Percentiles rank a stretch among this genome's conserved stretches.
These are phyloP conservation scores for Romanogobio albipinnatus DNA, from an alignment of 2,113 vertebrate species.

Conservation along the genomic window DNA sequence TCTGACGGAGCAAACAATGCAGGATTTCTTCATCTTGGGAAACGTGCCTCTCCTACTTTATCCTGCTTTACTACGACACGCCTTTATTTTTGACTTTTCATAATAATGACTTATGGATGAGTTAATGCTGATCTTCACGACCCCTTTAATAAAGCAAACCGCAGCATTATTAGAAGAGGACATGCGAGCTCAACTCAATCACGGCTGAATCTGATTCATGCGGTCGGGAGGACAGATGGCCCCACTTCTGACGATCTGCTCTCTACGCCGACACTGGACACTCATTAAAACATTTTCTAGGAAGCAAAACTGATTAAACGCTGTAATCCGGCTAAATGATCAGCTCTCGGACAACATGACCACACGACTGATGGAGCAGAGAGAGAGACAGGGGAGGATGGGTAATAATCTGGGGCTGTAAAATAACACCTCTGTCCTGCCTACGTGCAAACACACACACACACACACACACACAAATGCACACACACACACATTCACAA, in stretches of 20 bases:
- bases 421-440: background rate
- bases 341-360: background rate
- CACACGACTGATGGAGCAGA: background rate
- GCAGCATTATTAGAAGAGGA: no score
- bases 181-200: constrained; percentile 21
- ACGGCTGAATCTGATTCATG: constrained; percentile 48
- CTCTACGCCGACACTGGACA: background rate
- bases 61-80: background rate
- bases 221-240: constrained; percentile 47
- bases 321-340: background rate
- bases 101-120: no score
- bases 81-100: no score
- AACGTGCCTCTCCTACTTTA: background rate
- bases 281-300: background rate
- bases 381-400: background rate
- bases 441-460: background rate
- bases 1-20: background rate
- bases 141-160: no score
- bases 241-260: constrained; percentile 19
- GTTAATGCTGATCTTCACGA: no score
- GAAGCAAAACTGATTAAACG: background rate
- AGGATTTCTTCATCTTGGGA: background rate
- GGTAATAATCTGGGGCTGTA: background rate
- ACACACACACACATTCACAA: constrained; percentile 39
- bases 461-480: constrained; percentile 52